Evolutionary conservation across 2,797 vertebrate species (phyloP).

Genomic region (Rhinoraja longicauda): DNA sequence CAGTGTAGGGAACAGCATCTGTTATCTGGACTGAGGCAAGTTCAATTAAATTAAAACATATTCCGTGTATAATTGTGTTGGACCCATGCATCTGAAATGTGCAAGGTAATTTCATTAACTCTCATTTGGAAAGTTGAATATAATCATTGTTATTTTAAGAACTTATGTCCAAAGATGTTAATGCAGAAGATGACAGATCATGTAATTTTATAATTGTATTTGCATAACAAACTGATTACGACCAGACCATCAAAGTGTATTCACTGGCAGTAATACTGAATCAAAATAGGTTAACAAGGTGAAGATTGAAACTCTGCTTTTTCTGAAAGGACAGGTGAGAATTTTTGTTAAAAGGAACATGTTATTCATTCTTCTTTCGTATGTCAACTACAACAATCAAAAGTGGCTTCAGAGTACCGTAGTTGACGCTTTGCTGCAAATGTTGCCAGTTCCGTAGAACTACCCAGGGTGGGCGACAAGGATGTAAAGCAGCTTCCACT

Average conservation of each 20-base stretch:
- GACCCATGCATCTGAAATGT: neutral
- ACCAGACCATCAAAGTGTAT: neutral
- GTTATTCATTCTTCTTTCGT: too few species aligned
- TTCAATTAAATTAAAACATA: neutral
- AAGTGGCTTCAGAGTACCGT: too few species aligned
- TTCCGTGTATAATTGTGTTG: neutral
- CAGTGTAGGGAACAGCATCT: neutral
- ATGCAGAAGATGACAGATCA: neutral
- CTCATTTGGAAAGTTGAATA: constrained; percentile 24
- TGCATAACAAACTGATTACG: neutral
- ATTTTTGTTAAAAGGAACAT: neutral
- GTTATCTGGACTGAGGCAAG: neutral
- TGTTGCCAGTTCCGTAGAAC: too few species aligned
- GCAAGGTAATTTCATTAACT: constrained; percentile 15
- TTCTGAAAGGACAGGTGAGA: neutral
- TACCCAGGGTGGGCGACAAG: too few species aligned
- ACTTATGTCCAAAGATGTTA: neutral
- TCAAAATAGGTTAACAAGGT: too few species aligned
- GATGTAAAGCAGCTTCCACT: too few species aligned
- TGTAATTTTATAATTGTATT: constrained; percentile 22
- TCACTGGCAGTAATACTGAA: neutral
- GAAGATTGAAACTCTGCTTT: neutral
- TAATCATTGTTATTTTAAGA: constrained; percentile 25
- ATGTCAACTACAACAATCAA: too few species aligned
- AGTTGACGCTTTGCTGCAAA: too few species aligned